Conservation (phyloP, 2,113 vertebrate genomes). For the Syngnathus typhle region DNA sequence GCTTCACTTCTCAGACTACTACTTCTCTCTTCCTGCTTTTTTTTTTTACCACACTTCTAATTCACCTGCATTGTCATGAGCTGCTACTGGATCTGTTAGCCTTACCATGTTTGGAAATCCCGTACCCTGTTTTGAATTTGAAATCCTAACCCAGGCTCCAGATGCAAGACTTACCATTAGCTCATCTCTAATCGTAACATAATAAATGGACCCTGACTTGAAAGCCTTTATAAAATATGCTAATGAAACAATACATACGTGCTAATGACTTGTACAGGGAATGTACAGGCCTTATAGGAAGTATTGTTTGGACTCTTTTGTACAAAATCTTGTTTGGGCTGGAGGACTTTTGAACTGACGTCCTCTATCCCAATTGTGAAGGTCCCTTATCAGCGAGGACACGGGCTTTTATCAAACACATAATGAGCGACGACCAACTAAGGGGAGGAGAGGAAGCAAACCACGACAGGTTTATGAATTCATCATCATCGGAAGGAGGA, state of each 20-base stretch:
- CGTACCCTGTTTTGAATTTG: background rate
- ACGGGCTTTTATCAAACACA: conserved; percentile 46
- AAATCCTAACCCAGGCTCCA: no score
- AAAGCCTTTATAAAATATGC: background rate
- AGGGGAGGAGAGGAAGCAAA: conserved; percentile 26
- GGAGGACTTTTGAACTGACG: conserved; percentile 12
- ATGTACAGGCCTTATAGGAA: background rate
- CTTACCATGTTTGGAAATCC: background rate
- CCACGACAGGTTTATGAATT: conserved; percentile 44
- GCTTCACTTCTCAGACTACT: background rate
- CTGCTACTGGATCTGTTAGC: background rate
- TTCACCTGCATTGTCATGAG: background rate
- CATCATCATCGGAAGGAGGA: conserved; percentile 28
- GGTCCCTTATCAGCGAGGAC: conserved; percentile 45
- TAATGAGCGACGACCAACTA: conserved; percentile 36
- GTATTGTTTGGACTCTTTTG: background rate
- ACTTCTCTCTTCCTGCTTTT: background rate
- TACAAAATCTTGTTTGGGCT: background rate
- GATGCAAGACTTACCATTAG: background rate
- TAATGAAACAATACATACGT: background rate
- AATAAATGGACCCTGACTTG: background rate
- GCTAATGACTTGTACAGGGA: background rate
- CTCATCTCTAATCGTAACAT: background rate
- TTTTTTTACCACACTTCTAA: background rate
- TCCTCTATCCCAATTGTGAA: conserved; percentile 45